phyloP scores from a whole-genome alignment of 2,797 vertebrate genomes.

The Phyllotis vaccarum region DNA sequence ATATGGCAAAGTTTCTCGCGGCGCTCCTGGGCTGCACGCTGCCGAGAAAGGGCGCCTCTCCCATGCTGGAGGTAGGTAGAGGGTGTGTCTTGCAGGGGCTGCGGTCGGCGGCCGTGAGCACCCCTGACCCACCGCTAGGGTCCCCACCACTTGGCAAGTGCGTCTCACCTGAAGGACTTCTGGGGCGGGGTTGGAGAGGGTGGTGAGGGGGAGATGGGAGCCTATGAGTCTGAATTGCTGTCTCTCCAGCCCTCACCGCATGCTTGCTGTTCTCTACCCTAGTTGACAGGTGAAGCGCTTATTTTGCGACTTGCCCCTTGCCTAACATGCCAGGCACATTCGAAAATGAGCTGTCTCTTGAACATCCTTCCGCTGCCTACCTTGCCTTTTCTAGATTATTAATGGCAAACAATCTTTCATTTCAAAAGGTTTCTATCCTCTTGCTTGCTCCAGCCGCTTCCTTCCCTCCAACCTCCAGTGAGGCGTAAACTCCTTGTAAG shows the following conservation, averaged over 20 bases:
- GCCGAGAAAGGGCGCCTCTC: conserved; percentile 89
- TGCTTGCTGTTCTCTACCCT: not conserved
- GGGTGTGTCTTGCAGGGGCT: conserved; percentile 54
- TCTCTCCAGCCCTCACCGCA: not conserved
- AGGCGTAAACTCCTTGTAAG: not conserved
- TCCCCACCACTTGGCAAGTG: not conserved
- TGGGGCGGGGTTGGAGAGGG: conserved; percentile 21
- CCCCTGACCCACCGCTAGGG: not conserved
- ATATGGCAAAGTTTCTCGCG: conserved; percentile 93
- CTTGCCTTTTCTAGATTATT: not conserved
- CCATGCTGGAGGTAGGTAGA: conserved; percentile 89
- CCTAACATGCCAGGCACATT: conserved; percentile 9
- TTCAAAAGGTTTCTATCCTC: not conserved
- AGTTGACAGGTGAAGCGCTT: conserved; percentile 4
- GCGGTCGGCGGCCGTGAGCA: not conserved
- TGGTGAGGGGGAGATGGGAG: not conserved
- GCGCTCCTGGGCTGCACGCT: conserved; percentile 92
- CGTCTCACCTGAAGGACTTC: conserved; percentile 7
- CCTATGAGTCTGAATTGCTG: not conserved
- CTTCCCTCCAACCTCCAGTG: not conserved
- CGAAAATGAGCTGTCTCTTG: not conserved
- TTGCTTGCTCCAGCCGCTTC: not conserved
- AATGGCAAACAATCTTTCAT: not conserved
- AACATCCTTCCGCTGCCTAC: not conserved
- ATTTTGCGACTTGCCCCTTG: conserved; percentile 46